phyloP scores from a whole-genome alignment of 2,113 vertebrate genomes.

The Rhinopomastus cyanomelas region DNA sequence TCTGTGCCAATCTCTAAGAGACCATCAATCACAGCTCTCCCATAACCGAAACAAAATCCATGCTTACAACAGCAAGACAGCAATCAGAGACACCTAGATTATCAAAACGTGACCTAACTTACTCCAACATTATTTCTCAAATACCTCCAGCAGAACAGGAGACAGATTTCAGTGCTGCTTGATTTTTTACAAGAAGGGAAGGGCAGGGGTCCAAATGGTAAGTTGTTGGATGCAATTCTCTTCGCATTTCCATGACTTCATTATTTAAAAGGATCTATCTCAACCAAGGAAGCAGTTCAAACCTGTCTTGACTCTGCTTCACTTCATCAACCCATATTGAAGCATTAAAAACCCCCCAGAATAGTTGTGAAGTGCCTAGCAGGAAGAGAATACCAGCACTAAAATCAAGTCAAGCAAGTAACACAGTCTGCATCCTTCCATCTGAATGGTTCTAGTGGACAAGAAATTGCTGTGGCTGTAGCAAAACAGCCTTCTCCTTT shows the following conservation, averaged over 20 bases:
- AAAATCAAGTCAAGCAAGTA: background rate
- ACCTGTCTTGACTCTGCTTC: background rate
- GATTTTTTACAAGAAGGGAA: background rate
- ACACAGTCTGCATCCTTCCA: background rate
- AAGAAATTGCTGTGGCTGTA: background rate
- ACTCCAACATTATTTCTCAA: background rate
- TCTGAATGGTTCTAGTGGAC: background rate
- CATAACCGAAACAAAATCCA: background rate
- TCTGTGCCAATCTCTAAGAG: background rate
- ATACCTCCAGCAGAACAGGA: background rate
- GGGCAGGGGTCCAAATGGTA: background rate
- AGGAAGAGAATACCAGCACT: background rate
- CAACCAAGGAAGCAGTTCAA: background rate
- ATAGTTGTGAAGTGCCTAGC: background rate
- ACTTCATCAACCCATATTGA: background rate
- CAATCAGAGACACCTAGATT: constrained; percentile 14
- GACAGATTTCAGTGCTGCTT: background rate
- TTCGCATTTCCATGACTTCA: background rate
- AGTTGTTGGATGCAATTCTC: background rate
- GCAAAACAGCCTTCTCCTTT: background rate
- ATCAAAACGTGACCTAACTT: background rate
- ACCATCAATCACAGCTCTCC: background rate
- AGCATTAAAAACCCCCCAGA: background rate
- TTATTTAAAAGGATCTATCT: background rate
- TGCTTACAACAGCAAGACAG: background rate